These are phyloP conservation scores for Lemur catta DNA, from an alignment of 2,797 vertebrate genomes.

Conservation along the genomic window DNA sequence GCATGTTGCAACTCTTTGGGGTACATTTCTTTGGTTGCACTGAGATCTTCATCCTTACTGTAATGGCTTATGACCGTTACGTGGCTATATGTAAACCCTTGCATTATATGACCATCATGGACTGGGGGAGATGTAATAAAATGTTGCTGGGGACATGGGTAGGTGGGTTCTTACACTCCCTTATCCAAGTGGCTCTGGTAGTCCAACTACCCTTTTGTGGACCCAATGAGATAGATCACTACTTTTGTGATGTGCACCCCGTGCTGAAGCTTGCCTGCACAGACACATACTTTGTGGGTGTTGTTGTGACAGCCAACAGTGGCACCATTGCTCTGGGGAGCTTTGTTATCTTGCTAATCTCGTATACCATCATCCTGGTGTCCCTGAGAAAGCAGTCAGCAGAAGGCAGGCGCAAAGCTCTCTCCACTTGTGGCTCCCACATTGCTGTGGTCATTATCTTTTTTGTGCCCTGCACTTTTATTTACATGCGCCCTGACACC, in stretches of 20 bases:
- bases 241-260: conserved; percentile 74
- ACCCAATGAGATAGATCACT: conserved; percentile 69
- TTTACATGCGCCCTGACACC: conserved; percentile 62
- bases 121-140: neutral
- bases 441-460: conserved; percentile 73
- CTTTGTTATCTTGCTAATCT: conserved; percentile 70
- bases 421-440: conserved; percentile 80
- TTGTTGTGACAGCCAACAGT: conserved; percentile 14
- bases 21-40: conserved; percentile 77
- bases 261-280: conserved; percentile 69
- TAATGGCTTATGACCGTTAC: conserved; percentile 73
- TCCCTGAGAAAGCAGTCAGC: conserved; percentile 62
- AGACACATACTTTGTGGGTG: rapidly evolving
- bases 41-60: conserved; percentile 78
- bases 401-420: conserved; percentile 70
- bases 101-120: conserved; percentile 66
- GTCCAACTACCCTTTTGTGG: conserved; percentile 72
- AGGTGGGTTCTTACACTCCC: conserved; percentile 67
- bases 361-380: conserved; percentile 57
- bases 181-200: conserved; percentile 58
- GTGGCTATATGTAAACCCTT: conserved; percentile 74
- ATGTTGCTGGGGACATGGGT: conserved; percentile 54
- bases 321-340: conserved; percentile 60
- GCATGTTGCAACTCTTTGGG: conserved; percentile 60
- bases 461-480: conserved; percentile 70